phyloP scores from a whole-genome alignment of 1,140 invertebrate species.

The Zaprionus ornatus region DNA sequence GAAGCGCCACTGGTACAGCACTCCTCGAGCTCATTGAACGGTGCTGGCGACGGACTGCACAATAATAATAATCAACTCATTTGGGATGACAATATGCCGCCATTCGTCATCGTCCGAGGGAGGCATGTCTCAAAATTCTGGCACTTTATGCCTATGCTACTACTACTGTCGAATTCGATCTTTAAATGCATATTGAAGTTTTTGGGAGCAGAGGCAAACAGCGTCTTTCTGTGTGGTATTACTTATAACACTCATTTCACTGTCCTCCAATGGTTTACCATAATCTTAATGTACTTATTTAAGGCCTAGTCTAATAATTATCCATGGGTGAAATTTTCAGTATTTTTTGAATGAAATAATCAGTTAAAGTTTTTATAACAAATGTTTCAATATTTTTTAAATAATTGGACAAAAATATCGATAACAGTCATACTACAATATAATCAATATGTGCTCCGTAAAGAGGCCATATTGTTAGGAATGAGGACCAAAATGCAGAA shows the following conservation, averaged over 20 bases:
- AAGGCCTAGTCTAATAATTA: not conserved
- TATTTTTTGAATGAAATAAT: not conserved
- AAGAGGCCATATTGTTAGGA: not conserved
- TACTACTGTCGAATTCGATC: constrained; percentile 11
- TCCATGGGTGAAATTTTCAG: not conserved
- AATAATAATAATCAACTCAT: constrained; percentile 23
- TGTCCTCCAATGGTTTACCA: constrained; percentile 27
- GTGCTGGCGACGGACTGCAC: constrained; percentile 42
- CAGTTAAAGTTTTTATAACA: not conserved
- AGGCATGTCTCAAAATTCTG: constrained; percentile 4
- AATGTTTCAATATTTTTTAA: too few relatives aligned
- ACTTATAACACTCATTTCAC: constrained; percentile 19
- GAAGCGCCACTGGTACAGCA: not conserved
- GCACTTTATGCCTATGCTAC: constrained; percentile 11
- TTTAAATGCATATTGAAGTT: constrained; percentile 10
- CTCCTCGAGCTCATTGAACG: not conserved
- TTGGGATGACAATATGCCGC: not conserved
- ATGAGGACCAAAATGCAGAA: not conserved
- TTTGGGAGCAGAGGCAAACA: not conserved
- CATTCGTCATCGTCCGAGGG: constrained; percentile 11
- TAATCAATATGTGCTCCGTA: not conserved
- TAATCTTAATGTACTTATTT: constrained; percentile 9
- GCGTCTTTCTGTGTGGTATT: not conserved
- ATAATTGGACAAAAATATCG: too few relatives aligned
- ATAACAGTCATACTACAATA: too few relatives aligned